Evolutionary conservation across 1,140 invertebrate genomes (phyloP).

Genomic region (Cherax destructor): DNA sequence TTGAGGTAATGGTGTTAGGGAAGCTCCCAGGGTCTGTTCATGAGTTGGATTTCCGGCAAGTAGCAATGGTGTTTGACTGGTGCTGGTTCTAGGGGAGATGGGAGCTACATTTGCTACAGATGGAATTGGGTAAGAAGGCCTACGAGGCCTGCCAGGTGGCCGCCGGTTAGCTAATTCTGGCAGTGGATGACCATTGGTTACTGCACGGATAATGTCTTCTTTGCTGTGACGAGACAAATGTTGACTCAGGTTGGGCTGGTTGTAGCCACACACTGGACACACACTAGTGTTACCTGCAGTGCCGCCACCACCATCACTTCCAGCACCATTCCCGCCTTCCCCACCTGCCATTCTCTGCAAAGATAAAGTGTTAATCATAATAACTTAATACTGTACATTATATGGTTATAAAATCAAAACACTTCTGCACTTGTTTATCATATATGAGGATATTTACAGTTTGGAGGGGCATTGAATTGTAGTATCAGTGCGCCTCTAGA

Average conservation of each 20-base stretch:
- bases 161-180: constrained; percentile 46
- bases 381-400: no score
- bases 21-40: constrained; percentile 20
- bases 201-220: constrained; percentile 58
- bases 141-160: constrained; percentile 26
- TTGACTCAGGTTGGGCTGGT: constrained; percentile 60
- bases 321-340: constrained; percentile 32
- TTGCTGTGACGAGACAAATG: constrained; percentile 59
- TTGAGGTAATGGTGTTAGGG: constrained; percentile 32
- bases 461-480: no score
- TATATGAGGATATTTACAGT: no score
- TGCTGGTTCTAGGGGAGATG: constrained; percentile 33
- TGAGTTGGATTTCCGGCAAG: constrained; percentile 41
- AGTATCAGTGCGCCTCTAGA: no score
- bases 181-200: constrained; percentile 48
- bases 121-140: constrained; percentile 19
- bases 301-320: not conserved
- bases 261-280: constrained; percentile 55
- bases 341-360: constrained; percentile 49
- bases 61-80: constrained; percentile 47
- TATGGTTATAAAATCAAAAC: no score
- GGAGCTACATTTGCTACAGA: constrained; percentile 14
- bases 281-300: constrained; percentile 21
- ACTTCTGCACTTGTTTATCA: no score
- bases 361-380: not conserved